Evolutionary conservation across 2,113 vertebrate genomes (phyloP).

Genomic region (Pholis gunnellus): DNA sequence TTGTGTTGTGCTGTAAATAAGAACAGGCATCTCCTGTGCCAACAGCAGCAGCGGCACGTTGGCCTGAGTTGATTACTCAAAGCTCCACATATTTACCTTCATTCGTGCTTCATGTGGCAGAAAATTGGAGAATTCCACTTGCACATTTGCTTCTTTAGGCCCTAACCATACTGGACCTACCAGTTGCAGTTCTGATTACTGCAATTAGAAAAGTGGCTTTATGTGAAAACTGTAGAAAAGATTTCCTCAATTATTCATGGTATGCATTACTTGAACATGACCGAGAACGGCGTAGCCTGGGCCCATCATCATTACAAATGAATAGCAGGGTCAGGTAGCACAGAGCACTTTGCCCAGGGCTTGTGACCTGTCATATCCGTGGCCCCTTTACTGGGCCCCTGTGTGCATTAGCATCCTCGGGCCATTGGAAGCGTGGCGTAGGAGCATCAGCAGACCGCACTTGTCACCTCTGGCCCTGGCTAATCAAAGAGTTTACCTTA

Average conservation of each 20-base stretch:
- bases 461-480: constrained; percentile 93
- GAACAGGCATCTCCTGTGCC: constrained; percentile 62
- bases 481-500: constrained; percentile 99
- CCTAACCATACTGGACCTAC: not conserved
- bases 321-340: constrained; percentile 73
- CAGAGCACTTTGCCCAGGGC: constrained; percentile 55
- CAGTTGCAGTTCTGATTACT: constrained; percentile 15
- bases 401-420: constrained; percentile 84
- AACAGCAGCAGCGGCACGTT: constrained; percentile 43
- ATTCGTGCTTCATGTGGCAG: constrained; percentile 13
- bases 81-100: constrained; percentile 28
- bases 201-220: not conserved
- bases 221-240: not conserved
- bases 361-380: constrained; percentile 67
- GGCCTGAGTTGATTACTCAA: constrained; percentile 45
- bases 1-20: constrained; percentile 88
- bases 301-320: constrained; percentile 66
- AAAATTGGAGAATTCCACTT: constrained; percentile 13
- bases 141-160: constrained; percentile 8
- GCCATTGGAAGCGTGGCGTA: constrained; percentile 84
- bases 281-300: constrained; percentile 17
- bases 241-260: constrained; percentile 44
- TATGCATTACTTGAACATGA: constrained; percentile 54
- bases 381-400: constrained; percentile 71
- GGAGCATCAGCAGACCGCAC: constrained; percentile 84